Conservation (phyloP, 2,797 vertebrate species). For the Sciurus vulgaris region DNA sequence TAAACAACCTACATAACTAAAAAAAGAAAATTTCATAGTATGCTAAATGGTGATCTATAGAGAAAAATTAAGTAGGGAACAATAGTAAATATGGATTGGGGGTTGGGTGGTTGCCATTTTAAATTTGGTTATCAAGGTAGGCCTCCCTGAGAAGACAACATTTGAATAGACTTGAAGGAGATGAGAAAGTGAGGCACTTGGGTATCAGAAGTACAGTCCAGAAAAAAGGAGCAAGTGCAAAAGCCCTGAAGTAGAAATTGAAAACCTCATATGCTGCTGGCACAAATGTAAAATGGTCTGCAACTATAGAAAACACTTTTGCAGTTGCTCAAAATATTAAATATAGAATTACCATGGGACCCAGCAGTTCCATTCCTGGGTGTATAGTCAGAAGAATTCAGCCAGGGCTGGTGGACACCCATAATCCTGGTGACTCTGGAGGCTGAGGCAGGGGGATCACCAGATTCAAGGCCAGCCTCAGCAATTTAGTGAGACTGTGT, state of each 20-base stretch:
- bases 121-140: background rate
- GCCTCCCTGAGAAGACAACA: background rate
- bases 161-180: slow-evolving; percentile 30
- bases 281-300: slow-evolving; percentile 10
- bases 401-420: background rate
- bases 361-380: background rate
- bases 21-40: background rate
- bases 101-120: slow-evolving; percentile 34
- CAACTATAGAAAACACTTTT: background rate
- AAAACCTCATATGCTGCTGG: background rate
- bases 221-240: background rate
- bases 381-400: background rate
- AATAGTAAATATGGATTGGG: background rate
- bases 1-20: background rate
- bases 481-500: too few species aligned
- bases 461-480: too few species aligned
- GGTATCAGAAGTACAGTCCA: background rate
- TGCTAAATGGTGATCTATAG: slow-evolving; percentile 4
- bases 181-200: background rate
- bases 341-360: background rate
- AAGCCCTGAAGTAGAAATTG: background rate
- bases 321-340: slow-evolving; percentile 29
- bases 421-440: background rate
- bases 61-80: slow-evolving; percentile 35
- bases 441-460: too few species aligned